Percentiles rank a stretch among this genome's conserved stretches.
Evolutionary conservation across 2,797 vertebrate genomes (phyloP).

Genomic region (Diplodus sargus): DNA sequence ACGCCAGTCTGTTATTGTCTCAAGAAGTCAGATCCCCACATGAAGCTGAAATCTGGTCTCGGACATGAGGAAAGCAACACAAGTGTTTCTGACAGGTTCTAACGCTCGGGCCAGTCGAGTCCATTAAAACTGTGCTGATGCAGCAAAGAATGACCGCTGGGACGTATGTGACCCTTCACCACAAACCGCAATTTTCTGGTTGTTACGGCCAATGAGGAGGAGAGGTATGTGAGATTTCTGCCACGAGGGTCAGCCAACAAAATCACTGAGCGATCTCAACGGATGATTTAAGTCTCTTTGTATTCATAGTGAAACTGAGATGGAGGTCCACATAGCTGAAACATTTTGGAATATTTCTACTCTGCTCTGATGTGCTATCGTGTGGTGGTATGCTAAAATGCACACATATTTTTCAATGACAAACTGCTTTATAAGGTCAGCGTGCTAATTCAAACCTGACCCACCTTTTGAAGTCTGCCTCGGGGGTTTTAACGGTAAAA

Average conservation of each 20-base stretch:
- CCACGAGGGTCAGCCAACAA: conserved; percentile 59
- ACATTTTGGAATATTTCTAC: conserved; percentile 5
- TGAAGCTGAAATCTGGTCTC: conserved; percentile 14
- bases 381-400: background rate
- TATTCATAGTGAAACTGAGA: conserved; percentile 20
- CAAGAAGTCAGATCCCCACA: conserved; percentile 32
- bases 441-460: conserved; percentile 41
- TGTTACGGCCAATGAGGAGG: conserved; percentile 50
- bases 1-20: conserved; percentile 35
- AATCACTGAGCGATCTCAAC: conserved; percentile 39
- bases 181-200: conserved; percentile 60
- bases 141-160: conserved; percentile 51
- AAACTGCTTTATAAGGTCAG: conserved; percentile 18
- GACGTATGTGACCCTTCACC: conserved; percentile 55
- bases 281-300: conserved; percentile 24
- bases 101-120: background rate
- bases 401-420: conserved; percentile 20
- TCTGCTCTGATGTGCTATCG: background rate
- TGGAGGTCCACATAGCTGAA: background rate
- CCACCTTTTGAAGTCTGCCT: conserved; percentile 49
- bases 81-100: conserved; percentile 40
- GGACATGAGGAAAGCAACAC: conserved; percentile 25
- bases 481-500: conserved; percentile 49
- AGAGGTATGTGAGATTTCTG: conserved; percentile 46
- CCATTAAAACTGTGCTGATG: conserved; percentile 57